Conservation (phyloP, 2,888 invertebrate species). For the Athripsodes cinereus region DNA sequence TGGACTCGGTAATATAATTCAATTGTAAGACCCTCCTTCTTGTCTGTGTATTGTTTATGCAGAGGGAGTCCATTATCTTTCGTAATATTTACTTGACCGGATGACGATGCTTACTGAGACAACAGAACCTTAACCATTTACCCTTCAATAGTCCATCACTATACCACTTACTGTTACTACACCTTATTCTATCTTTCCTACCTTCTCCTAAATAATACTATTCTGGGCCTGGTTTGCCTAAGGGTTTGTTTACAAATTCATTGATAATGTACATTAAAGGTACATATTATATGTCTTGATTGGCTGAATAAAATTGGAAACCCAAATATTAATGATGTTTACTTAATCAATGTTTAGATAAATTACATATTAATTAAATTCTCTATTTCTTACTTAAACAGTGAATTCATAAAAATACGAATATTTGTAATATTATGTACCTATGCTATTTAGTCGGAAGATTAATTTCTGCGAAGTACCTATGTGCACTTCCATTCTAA, state of each 20-base stretch:
- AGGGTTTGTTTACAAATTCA: conserved; percentile 24
- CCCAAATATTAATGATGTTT: not conserved
- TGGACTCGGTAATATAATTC: conserved; percentile 4
- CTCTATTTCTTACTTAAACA: too few relatives aligned
- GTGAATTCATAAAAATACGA: too few relatives aligned
- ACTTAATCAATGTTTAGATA: not conserved
- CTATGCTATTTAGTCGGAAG: too few relatives aligned
- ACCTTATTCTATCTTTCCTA: too few relatives aligned
- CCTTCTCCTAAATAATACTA: conserved; percentile 1
- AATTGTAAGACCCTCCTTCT: conserved; percentile 1
- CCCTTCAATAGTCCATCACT: conserved; percentile 12
- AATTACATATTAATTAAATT: not conserved
- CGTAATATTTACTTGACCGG: conserved; percentile 51
- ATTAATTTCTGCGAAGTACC: too few relatives aligned
- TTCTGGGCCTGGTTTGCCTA: not conserved
- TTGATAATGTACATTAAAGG: conserved; percentile 24
- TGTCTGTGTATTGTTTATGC: conserved; percentile 7
- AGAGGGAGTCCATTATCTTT: conserved; percentile 47
- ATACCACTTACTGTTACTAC: too few relatives aligned
- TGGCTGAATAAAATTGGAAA: conserved; percentile 9
- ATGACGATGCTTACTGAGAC: conserved; percentile 52
- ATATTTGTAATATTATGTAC: too few relatives aligned
- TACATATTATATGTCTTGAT: conserved; percentile 26
- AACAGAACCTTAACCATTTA: conserved; percentile 34
- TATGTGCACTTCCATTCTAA: too few relatives aligned